phyloP scores from a whole-genome alignment of 2,888 invertebrate genomes.

The Microplitis manilae region DNA sequence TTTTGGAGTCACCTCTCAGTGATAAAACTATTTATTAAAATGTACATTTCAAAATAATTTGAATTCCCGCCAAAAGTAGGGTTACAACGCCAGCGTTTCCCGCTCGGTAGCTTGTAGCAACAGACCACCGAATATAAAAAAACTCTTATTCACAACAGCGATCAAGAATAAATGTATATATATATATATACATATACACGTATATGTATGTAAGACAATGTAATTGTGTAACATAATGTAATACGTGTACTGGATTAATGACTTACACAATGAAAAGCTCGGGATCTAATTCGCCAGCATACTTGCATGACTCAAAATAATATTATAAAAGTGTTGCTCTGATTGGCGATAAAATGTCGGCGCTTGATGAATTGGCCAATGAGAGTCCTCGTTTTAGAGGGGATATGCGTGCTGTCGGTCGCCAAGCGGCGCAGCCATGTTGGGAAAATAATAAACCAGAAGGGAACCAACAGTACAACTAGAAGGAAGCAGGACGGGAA shows the following conservation, averaged over 20 bases:
- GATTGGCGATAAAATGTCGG: conserved; percentile 47
- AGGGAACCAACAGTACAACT: conserved; percentile 73
- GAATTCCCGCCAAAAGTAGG: background rate
- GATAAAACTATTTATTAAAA: background rate
- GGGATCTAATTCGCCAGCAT: background rate
- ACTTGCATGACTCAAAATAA: background rate
- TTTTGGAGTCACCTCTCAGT: background rate
- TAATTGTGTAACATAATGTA: background rate
- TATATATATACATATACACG: no score
- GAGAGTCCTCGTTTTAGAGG: conserved; percentile 50
- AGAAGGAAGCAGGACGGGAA: conserved; percentile 73
- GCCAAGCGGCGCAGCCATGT: conserved; percentile 69
- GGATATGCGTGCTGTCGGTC: conserved; percentile 61
- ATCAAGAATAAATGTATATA: background rate
- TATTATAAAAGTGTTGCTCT: conserved; percentile 25
- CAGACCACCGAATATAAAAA: background rate
- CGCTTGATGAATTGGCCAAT: conserved; percentile 52
- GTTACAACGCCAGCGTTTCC: background rate
- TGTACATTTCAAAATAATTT: background rate
- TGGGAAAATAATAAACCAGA: conserved; percentile 66
- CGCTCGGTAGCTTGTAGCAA: background rate
- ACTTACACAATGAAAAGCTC: background rate
- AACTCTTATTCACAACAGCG: background rate
- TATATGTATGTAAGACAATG: background rate
- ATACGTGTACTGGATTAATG: background rate